phyloP scores from a whole-genome alignment of 2,113 vertebrate genomes.

The Otus sunia region DNA sequence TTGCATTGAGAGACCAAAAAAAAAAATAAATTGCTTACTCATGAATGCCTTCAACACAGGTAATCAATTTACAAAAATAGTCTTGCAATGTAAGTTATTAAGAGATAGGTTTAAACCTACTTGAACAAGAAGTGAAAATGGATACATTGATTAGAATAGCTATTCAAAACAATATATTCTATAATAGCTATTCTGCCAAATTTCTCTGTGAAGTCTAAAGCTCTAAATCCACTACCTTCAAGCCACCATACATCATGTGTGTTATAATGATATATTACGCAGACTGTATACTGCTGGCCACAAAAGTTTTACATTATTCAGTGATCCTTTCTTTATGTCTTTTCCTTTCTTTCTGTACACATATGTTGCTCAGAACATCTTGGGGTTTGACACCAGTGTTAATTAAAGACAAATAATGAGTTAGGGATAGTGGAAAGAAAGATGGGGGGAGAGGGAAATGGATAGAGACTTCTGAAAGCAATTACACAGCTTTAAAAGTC shows the following conservation, averaged over 20 bases:
- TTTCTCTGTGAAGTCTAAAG: not conserved
- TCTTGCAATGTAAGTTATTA: not conserved
- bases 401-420: not conserved
- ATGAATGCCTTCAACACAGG: not conserved
- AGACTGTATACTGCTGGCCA: not conserved
- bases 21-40: not conserved
- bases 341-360: not conserved
- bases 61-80: not conserved
- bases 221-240: not conserved
- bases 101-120: not conserved
- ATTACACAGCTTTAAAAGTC: not conserved
- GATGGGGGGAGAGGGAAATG: accelerated
- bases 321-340: not conserved
- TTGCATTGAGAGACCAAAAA: not conserved
- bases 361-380: not conserved
- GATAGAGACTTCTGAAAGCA: not conserved
- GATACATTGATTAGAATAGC: not conserved
- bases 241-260: not conserved
- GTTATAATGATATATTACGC: not conserved
- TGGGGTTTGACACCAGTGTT: not conserved
- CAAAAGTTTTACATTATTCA: not conserved
- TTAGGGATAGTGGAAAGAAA: not conserved
- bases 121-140: not conserved
- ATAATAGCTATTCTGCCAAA: not conserved
- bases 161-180: not conserved